Conservation (phyloP, 2,888 invertebrate species). For the Ctenicera cuprea region DNA sequence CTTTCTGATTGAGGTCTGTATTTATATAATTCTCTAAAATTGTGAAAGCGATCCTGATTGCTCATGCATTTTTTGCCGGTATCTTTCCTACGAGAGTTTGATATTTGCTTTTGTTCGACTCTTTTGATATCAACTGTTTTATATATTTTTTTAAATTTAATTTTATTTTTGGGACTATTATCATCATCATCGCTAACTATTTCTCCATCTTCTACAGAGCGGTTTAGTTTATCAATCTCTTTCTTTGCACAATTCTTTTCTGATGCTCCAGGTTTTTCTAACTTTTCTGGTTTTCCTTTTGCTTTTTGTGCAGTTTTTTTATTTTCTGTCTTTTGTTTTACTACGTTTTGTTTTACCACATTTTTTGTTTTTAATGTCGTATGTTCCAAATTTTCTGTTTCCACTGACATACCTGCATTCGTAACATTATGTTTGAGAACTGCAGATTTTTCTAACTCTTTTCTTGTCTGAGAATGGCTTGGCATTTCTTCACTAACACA, state of each 20-base stretch:
- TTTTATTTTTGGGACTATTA: neutral
- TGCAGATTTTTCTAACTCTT: neutral
- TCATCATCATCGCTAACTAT: conserved; percentile 32
- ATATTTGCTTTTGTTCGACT: neutral
- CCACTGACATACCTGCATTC: neutral
- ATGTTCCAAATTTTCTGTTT: too few species aligned
- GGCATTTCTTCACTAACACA: too few species aligned
- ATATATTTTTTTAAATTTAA: neutral
- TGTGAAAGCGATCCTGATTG: neutral
- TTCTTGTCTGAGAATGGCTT: too few species aligned
- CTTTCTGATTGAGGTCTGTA: too few species aligned
- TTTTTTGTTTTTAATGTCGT: too few species aligned
- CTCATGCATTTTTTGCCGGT: neutral
- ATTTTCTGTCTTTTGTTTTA: too few species aligned
- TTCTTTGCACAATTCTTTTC: neutral
- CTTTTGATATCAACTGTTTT: neutral
- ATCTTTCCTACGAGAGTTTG: neutral
- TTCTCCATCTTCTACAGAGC: conserved; percentile 48
- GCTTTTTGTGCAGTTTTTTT: too few species aligned
- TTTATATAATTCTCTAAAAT: neutral
- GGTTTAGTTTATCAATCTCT: neutral
- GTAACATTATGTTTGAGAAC: neutral
- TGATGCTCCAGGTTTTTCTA: too few species aligned
- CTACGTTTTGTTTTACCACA: too few species aligned
- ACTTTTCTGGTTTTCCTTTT: neutral